Conservation (phyloP, 2,888 invertebrate genomes). For the Thymelicus acteon region DNA sequence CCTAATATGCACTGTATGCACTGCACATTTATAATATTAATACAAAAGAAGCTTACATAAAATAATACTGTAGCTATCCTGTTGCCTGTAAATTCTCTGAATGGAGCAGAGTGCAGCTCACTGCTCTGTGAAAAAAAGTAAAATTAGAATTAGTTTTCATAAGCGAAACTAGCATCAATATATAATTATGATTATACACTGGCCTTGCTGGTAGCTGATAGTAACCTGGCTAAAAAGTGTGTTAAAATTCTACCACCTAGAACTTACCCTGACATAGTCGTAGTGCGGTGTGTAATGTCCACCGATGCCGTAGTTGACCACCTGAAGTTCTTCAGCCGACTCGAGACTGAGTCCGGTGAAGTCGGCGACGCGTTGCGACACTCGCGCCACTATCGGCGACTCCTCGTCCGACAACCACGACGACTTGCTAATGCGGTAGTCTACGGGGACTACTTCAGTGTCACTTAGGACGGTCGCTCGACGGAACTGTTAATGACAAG, state of each 20-base stretch:
- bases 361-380: constrained; percentile 92
- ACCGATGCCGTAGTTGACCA: constrained; percentile 99
- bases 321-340: constrained; percentile 98
- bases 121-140: constrained; percentile 86
- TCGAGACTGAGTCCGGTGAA: constrained; percentile 94
- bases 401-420: constrained; percentile 97
- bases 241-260: not conserved
- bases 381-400: constrained; percentile 88
- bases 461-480: constrained; percentile 97
- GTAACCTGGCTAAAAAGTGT: no score
- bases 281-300: constrained; percentile 99
- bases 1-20: no score
- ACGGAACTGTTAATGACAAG: constrained; percentile 87
- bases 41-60: constrained; percentile 90
- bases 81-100: constrained; percentile 95
- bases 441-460: constrained; percentile 94
- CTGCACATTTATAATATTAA: no score
- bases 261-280: constrained; percentile 92
- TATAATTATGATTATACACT: no score
- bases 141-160: constrained; percentile 46
- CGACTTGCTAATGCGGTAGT: constrained; percentile 98
- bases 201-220: no score
- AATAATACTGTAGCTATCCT: constrained; percentile 98
- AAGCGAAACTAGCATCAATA: no score
- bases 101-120: constrained; percentile 89